Evolutionary conservation across 1,140 invertebrate genomes (phyloP).

Genomic region (Plutomurus gul): DNA sequence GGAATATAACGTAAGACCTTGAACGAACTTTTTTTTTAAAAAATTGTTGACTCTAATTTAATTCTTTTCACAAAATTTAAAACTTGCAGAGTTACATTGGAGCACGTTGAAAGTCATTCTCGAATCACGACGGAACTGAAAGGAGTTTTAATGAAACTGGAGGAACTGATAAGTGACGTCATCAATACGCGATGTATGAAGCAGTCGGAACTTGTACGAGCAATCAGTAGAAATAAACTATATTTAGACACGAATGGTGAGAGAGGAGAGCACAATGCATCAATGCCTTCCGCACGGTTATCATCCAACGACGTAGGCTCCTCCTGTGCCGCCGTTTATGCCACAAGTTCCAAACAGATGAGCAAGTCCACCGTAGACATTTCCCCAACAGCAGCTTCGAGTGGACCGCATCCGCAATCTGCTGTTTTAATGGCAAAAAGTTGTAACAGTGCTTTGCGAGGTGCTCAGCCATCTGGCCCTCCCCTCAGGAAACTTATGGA

Average conservation of each 20-base stretch:
- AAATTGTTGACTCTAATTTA: too few relatives aligned
- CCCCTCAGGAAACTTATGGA: not conserved
- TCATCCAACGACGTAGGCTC: too few relatives aligned
- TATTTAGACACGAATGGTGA: not conserved
- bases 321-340: too few relatives aligned
- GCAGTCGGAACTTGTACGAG: conserved; percentile 12
- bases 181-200: not conserved
- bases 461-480: not conserved
- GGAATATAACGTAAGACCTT: conserved; percentile 36
- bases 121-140: conserved; percentile 5
- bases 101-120: conserved; percentile 26
- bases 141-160: not conserved
- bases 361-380: not conserved
- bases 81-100: conserved; percentile 25
- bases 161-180: not conserved
- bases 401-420: not conserved
- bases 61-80: too few relatives aligned
- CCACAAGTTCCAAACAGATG: not conserved
- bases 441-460: not conserved
- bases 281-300: too few relatives aligned
- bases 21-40: too few relatives aligned
- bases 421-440: not conserved
- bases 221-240: not conserved
- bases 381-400: not conserved
- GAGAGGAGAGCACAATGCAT: not conserved